phyloP scores from a whole-genome alignment of 2,888 invertebrate genomes.

The Polydrusus cervinus region DNA sequence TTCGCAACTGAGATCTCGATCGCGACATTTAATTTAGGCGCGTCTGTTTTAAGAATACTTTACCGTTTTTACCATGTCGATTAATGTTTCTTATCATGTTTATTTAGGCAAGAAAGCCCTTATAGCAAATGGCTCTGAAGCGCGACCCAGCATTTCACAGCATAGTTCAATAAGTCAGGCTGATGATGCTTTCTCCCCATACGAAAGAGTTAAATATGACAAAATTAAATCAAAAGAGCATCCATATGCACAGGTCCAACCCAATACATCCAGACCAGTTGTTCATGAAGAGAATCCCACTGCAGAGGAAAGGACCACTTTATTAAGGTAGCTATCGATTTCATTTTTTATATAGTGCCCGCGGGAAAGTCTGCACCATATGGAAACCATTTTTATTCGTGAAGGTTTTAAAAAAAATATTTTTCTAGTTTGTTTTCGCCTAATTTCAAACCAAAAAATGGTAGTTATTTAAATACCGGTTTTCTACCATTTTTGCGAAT shows the following conservation, averaged over 20 bases:
- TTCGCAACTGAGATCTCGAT: too few species aligned
- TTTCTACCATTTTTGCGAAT: too few species aligned
- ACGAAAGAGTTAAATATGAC: slow-evolving; percentile 81
- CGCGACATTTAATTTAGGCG: too few species aligned
- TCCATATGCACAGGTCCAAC: slow-evolving; percentile 84
- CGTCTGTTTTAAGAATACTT: too few species aligned
- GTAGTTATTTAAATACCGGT: too few species aligned
- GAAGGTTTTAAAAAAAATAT: too few species aligned
- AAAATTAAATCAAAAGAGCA: slow-evolving; percentile 75
- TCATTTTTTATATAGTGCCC: too few species aligned
- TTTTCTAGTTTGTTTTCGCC: too few species aligned
- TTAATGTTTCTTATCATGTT: not conserved
- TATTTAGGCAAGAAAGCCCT: slow-evolving; percentile 29
- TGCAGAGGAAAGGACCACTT: slow-evolving; percentile 60
- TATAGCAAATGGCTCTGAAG: slow-evolving; percentile 57
- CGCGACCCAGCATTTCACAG: slow-evolving; percentile 75
- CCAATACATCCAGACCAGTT: slow-evolving; percentile 64
- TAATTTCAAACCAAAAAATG: too few species aligned
- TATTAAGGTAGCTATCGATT: slow-evolving; percentile 60
- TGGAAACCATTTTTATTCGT: too few species aligned
- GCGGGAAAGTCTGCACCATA: too few species aligned
- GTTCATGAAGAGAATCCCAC: slow-evolving; percentile 58
- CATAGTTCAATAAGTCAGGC: slow-evolving; percentile 76
- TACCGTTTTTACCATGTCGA: too few species aligned
- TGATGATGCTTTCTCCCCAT: slow-evolving; percentile 74